Conservation (phyloP, 2,797 vertebrate species). For the Simalia tracyae region DNA sequence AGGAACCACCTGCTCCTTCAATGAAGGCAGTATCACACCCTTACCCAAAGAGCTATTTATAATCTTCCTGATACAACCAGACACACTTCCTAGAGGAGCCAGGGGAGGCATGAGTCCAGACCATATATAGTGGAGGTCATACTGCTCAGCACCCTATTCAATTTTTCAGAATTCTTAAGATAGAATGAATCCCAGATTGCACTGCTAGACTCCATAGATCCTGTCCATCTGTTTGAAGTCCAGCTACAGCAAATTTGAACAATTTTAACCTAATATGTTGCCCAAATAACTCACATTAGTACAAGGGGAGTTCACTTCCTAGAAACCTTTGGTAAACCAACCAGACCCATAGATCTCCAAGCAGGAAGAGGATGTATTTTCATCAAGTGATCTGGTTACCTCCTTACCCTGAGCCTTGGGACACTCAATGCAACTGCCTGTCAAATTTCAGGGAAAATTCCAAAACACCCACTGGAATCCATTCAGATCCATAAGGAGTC, state of each 20-base stretch:
- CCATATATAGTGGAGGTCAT: background rate
- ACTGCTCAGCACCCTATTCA: background rate
- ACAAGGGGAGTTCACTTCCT: no score
- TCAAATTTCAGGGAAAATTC: background rate
- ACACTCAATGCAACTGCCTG: background rate
- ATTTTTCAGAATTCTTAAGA: background rate
- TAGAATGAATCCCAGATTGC: background rate
- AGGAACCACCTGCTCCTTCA: background rate
- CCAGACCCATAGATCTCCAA: no score
- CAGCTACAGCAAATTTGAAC: no score
- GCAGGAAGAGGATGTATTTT: no score
- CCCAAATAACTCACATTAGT: no score
- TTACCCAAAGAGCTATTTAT: background rate
- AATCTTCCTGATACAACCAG: background rate
- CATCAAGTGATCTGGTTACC: no score
- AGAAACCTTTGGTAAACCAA: no score
- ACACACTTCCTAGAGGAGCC: background rate
- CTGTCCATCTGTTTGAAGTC: no score
- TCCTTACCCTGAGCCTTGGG: background rate
- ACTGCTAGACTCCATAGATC: no score
- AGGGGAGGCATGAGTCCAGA: background rate
- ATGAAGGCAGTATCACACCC: background rate
- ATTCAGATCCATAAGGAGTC: background rate
- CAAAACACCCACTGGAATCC: background rate
- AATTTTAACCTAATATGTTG: no score